Evolutionary conservation across 2,797 vertebrate genomes (phyloP).

Genomic region (Silurus aristotelis): DNA sequence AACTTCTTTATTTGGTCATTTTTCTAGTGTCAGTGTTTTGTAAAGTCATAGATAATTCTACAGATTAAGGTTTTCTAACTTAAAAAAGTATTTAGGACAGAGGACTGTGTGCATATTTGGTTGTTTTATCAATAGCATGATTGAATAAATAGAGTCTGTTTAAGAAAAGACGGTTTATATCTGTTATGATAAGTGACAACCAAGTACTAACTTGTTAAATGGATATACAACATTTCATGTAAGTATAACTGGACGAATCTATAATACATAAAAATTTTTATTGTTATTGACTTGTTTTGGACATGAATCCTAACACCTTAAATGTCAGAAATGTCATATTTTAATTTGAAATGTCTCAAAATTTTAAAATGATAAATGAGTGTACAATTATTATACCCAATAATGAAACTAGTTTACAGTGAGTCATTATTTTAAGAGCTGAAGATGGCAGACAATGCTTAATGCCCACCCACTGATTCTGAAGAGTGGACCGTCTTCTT

Average conservation of each 20-base stretch:
- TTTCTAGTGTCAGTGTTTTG: not conserved
- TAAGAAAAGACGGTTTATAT: not conserved
- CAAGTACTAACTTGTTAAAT: not conserved
- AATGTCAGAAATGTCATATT: conserved; percentile 19
- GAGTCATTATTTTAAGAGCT: conserved; percentile 14
- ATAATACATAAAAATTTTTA: not conserved
- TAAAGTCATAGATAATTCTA: not conserved
- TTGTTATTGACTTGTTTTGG: not conserved
- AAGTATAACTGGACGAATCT: not conserved
- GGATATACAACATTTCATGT: not conserved
- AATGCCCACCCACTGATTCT: conserved; percentile 48
- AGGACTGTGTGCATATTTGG: not conserved
- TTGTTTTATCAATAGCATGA: not conserved
- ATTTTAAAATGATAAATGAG: conserved; percentile 35
- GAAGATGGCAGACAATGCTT: conserved; percentile 16
- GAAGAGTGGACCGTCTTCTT: conserved; percentile 36
- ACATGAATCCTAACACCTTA: conserved; percentile 13
- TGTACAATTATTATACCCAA: conserved; percentile 27
- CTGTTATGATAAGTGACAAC: not conserved
- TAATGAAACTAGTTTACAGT: conserved; percentile 16
- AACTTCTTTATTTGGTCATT: not conserved
- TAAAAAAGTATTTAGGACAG: not conserved
- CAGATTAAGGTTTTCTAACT: not conserved
- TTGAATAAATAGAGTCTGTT: not conserved
- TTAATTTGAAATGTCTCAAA: conserved; percentile 20